phyloP scores from a whole-genome alignment of 2,113 vertebrate genomes.

The Festucalex cinctus region DNA sequence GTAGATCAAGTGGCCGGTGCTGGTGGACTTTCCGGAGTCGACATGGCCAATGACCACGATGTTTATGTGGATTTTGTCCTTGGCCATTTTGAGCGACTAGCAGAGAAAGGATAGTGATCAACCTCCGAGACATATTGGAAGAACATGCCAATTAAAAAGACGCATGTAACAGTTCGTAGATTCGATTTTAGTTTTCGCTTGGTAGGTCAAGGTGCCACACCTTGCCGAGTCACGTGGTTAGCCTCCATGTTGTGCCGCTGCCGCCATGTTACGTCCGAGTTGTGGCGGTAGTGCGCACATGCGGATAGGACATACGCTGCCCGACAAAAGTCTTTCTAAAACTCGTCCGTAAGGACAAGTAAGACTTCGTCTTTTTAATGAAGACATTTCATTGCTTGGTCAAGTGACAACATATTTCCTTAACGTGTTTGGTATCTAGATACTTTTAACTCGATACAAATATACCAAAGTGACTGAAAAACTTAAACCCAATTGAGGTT shows the following conservation, averaged over 20 bases:
- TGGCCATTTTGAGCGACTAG: slow-evolving; percentile 67
- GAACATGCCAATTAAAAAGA: no score
- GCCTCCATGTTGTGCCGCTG: slow-evolving; percentile 70
- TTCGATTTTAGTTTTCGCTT: no score
- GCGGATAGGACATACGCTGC: neutral
- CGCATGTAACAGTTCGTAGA: no score
- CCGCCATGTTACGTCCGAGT: slow-evolving; percentile 60
- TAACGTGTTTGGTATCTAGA: no score
- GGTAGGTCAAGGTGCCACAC: no score
- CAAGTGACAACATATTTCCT: no score
- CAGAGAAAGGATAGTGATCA: neutral
- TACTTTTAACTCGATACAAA: no score
- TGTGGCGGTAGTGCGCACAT: neutral
- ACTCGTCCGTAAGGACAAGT: no score
- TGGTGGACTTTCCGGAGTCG: slow-evolving; percentile 78
- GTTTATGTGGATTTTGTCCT: slow-evolving; percentile 78
- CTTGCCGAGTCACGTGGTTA: slow-evolving; percentile 15
- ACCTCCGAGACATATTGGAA: neutral
- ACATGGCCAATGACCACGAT: slow-evolving; percentile 81
- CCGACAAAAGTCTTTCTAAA: neutral
- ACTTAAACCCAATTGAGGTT: neutral
- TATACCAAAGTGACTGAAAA: no score
- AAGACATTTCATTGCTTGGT: no score
- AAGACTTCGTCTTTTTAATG: no score
- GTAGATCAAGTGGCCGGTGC: slow-evolving; percentile 77